Evolutionary conservation across 2,888 invertebrate genomes (phyloP), one percentile per base, ranked within the genome.

Genomic region (Acleris holmiana): DNA sequence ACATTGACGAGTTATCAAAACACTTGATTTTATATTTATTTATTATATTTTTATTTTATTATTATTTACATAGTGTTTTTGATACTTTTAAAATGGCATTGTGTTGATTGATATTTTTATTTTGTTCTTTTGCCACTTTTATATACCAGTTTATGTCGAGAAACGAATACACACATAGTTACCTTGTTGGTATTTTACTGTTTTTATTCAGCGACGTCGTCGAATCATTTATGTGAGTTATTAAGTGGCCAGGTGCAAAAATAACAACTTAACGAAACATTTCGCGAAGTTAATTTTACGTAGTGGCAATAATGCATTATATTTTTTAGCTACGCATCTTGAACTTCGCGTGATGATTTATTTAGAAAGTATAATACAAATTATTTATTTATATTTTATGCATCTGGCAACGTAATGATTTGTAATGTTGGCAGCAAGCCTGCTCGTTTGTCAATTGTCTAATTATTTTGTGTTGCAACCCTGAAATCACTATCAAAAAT

Each of bases 151-250:
- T 40, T 51, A 13, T 58, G 29, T 47, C 47, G 18, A 44, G 17
- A 21, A 49, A 41, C 4, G 23, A 10, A 41, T 21, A 53, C 65
- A 55, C 65, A 60, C 65, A 60, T 48, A 65, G 65, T 60, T 29
- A 8, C 49, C 23, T n/a, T 8, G 35, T n/a, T 8, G 35, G 23
- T 13, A 47, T 64, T 58, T 40, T 40, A 40, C 6, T 55, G n/a
- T 23, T 60, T 55, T 63, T 63, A 55, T 40, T 59, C 65, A 60
- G 60, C 60, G 59, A 65, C 64, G 44, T 35, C 41, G 5, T 10
- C 21, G 8, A 59, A 23, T 59, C 48, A 55, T 64, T 41, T 50
- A 18, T 47, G 40, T 47, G 8, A 29, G 56, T 63, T 51, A 50
- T 62, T 57, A 63, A 40, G 10, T 53, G 40, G 40, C 18, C 53